These are phyloP conservation scores for Tricholaema leucomelas DNA, from an alignment of 2,113 vertebrate genomes.

Conservation along the genomic window DNA sequence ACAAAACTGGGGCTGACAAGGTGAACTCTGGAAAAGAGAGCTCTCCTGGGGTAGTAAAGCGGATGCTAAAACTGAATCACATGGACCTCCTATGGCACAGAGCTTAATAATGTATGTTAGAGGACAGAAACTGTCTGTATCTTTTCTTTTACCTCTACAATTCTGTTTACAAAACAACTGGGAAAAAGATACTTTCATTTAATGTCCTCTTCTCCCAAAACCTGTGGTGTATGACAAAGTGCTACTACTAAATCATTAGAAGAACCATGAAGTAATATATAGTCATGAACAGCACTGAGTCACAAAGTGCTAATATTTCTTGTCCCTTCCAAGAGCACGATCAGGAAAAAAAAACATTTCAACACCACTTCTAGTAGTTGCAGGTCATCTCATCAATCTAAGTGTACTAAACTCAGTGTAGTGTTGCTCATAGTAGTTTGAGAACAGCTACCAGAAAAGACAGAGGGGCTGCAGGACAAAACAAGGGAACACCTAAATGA, in stretches of 20 bases:
- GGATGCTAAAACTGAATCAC: fast-evolving
- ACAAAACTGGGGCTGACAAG: neutral
- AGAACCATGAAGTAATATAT: neutral
- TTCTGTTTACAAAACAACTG: neutral
- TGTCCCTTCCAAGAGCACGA: neutral
- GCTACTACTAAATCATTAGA: neutral
- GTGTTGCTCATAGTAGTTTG: neutral
- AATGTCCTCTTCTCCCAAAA: neutral
- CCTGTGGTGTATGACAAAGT: neutral
- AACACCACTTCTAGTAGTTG: neutral
- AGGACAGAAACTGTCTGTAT: neutral
- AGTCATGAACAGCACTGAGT: neutral
- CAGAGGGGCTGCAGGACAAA: neutral
- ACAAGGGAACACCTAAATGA: neutral
- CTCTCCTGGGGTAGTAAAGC: neutral
- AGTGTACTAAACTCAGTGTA: neutral
- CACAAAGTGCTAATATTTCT: neutral
- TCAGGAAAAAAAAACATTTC: neutral
- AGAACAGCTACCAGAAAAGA: neutral
- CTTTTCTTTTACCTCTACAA: neutral
- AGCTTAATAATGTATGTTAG: neutral
- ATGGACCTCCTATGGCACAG: neutral
- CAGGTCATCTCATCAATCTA: neutral
- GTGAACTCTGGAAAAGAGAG: neutral
- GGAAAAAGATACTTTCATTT: neutral